Percentiles rank a stretch among this genome's conserved stretches.
These are phyloP conservation scores for Palythoa grandis DNA, from an alignment of 92 coral and sea anemone species.

Conservation along the genomic window DNA sequence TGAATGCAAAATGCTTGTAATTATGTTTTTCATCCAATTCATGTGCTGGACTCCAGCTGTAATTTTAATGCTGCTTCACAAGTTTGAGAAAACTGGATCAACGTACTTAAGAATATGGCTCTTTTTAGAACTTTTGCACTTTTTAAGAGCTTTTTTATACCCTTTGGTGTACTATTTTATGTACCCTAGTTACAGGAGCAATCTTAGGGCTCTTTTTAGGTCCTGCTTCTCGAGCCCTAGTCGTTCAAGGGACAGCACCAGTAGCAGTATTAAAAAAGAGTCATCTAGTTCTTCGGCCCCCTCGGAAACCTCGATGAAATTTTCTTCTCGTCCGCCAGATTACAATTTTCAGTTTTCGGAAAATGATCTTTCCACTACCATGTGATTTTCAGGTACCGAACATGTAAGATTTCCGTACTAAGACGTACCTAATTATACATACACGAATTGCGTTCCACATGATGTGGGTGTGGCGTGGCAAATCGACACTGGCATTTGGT, in stretches of 20 bases:
- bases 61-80: slow-evolving; percentile 47
- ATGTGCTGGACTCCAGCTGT: slow-evolving; percentile 80
- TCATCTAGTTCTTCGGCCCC: slow-evolving; percentile 11
- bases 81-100: slow-evolving; percentile 43
- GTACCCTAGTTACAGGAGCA: slow-evolving; percentile 65
- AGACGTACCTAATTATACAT: too few species aligned
- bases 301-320: slow-evolving; percentile 20
- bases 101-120: slow-evolving; percentile 69
- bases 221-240: slow-evolving; percentile 41
- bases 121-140: slow-evolving; percentile 71
- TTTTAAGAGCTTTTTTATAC: slow-evolving; percentile 61
- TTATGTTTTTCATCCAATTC: slow-evolving; percentile 61
- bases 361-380: slow-evolving; percentile 18
- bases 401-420: too few species aligned
- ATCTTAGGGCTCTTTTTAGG: slow-evolving; percentile 54
- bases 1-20: slow-evolving; percentile 58
- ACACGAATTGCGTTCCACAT: too few species aligned
- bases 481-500: too few species aligned
- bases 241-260: slow-evolving; percentile 11
- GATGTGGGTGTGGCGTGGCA: too few species aligned
- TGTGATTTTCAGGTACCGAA: neutral
- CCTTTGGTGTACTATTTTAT: slow-evolving; percentile 69
- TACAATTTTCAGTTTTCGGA: slow-evolving; percentile 15
- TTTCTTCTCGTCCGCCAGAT: slow-evolving; percentile 23
- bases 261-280: slow-evolving; percentile 1